A percentile compares a stretch with the other conserved stretches of the same genome.
These are phyloP conservation scores for Antheraea yamamai DNA, from an alignment of 2,888 invertebrate species.

Conservation along the genomic window DNA sequence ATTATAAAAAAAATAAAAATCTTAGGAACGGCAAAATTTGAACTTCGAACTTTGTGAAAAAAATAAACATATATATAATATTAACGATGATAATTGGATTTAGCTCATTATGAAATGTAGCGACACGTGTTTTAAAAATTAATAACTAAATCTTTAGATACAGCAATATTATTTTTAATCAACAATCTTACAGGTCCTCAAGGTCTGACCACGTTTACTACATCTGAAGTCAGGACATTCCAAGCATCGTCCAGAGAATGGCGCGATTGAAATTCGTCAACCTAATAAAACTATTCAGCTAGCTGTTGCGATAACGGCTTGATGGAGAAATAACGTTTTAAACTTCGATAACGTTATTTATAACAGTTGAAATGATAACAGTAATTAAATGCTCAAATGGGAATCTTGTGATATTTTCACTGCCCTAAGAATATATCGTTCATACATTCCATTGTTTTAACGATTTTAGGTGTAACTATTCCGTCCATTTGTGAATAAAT, in stretches of 20 bases:
- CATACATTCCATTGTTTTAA: slow-evolving; percentile 35
- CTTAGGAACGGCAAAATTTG: too few species aligned
- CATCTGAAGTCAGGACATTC: slow-evolving; percentile 78
- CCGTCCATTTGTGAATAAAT: slow-evolving; percentile 42
- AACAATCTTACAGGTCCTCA: slow-evolving; percentile 60
- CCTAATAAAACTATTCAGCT: not conserved
- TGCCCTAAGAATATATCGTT: slow-evolving; percentile 41
- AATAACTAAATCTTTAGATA: too few species aligned
- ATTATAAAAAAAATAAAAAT: too few species aligned
- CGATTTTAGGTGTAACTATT: slow-evolving; percentile 23
- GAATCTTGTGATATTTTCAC: slow-evolving; percentile 51
- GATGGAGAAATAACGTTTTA: slow-evolving; percentile 19
- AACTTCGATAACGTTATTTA: not conserved
- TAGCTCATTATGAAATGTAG: too few species aligned
- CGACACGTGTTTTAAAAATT: too few species aligned
- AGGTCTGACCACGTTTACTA: slow-evolving; percentile 75
- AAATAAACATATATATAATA: too few species aligned
- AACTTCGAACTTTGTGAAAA: too few species aligned
- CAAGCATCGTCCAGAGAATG: slow-evolving; percentile 75
- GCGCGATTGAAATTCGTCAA: slow-evolving; percentile 52
- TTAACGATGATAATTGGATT: too few species aligned
- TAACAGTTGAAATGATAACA: not conserved
- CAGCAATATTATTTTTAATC: not conserved
- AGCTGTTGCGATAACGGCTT: slow-evolving; percentile 17
- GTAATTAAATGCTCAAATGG: slow-evolving; percentile 44